Percentiles rank a stretch among this genome's conserved stretches.
These are phyloP conservation scores for Phrynosoma platyrhinos DNA, from an alignment of 2,113 vertebrate species.

Conservation along the genomic window DNA sequence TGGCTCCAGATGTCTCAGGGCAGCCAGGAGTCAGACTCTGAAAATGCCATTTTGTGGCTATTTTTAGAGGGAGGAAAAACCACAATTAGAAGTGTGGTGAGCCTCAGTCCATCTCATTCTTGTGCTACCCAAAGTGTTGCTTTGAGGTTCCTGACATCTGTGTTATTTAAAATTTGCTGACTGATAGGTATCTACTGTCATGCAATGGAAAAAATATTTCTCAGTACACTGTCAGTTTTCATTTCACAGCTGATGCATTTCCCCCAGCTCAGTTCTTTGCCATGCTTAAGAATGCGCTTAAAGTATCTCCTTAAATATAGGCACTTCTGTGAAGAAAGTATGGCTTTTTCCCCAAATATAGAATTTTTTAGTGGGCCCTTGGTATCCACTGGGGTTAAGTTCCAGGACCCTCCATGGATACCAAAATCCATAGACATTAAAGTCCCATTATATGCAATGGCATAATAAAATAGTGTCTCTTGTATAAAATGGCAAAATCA, in stretches of 20 bases:
- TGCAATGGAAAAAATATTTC: slow-evolving; percentile 11
- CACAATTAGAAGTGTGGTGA: neutral
- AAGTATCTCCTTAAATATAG: neutral
- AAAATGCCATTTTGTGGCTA: slow-evolving; percentile 6
- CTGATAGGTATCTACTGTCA: slow-evolving; percentile 25
- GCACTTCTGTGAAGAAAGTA: neutral
- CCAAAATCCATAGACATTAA: too few relatives aligned
- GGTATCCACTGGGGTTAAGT: too few relatives aligned
- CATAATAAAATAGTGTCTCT: too few relatives aligned
- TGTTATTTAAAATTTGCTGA: neutral
- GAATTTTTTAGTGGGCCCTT: too few relatives aligned
- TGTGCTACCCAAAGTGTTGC: neutral
- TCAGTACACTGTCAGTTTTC: neutral
- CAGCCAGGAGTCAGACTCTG: slow-evolving; percentile 11
- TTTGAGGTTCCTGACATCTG: slow-evolving; percentile 20
- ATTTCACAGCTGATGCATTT: neutral
- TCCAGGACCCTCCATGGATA: too few relatives aligned
- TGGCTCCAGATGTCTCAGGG: slow-evolving; percentile 27
- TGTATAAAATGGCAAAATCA: too few relatives aligned
- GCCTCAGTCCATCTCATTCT: neutral
- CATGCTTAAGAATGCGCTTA: slow-evolving; percentile 4
- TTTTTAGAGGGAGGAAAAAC: neutral
- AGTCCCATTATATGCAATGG: too few relatives aligned
- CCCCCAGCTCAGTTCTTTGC: neutral
- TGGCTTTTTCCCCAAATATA: neutral